phyloP scores from a whole-genome alignment of 2,113 vertebrate species.

The Neolamprologus variostigma region DNA sequence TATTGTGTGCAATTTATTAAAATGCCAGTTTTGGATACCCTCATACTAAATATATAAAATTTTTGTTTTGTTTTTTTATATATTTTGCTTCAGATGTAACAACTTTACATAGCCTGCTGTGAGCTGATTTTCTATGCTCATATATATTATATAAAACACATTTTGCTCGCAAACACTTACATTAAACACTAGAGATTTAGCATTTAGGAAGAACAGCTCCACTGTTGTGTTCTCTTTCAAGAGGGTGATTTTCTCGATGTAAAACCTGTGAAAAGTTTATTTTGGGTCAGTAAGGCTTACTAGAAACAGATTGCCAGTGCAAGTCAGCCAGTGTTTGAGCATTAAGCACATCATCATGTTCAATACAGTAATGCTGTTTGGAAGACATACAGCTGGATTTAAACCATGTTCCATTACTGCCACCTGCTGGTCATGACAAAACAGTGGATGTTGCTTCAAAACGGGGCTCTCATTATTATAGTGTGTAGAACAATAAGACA shows the following conservation, averaged over 20 bases:
- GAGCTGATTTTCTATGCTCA: not conserved
- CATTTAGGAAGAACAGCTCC: conserved; percentile 96
- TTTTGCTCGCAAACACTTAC: conserved; percentile 70
- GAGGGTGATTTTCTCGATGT: conserved; percentile 91
- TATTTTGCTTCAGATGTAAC: not conserved
- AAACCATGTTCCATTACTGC: conserved; percentile 24
- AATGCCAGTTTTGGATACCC: not conserved
- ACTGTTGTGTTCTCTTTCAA: conserved; percentile 92
- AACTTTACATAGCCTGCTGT: not conserved
- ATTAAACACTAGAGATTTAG: conserved; percentile 88
- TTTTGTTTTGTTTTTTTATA: not conserved
- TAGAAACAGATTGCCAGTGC: not conserved
- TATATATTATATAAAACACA: not conserved
- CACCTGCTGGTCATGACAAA: conserved; percentile 57
- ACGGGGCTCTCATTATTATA: not conserved
- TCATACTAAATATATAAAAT: not conserved
- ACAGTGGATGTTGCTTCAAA: not conserved
- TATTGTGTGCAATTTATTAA: not conserved
- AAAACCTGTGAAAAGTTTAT: conserved; percentile 81
- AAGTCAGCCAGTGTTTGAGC: not conserved
- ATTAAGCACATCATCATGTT: not conserved
- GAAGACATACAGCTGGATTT: not conserved
- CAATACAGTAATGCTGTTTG: not conserved
- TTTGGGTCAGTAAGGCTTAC: not conserved
- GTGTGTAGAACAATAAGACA: not conserved